phyloP scores from a whole-genome alignment of 2,113 vertebrate genomes.

The Myxocyprinus asiaticus region DNA sequence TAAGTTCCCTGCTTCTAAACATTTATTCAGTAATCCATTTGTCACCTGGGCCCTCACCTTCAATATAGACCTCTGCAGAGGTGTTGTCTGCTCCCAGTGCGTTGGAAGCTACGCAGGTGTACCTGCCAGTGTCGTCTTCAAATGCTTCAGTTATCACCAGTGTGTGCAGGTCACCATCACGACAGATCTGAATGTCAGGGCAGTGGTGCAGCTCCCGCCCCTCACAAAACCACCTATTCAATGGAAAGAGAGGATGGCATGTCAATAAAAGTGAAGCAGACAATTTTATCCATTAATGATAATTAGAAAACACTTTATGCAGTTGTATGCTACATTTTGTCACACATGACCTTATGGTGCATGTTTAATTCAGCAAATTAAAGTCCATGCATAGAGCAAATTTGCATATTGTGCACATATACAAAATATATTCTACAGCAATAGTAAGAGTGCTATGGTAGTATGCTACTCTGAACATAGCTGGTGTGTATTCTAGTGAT shows the following conservation, averaged over 20 bases:
- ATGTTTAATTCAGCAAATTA: too few species aligned
- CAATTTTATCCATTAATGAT: neutral
- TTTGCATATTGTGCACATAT: too few species aligned
- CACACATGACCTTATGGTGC: too few species aligned
- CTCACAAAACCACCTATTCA: conserved; percentile 97
- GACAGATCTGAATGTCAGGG: conserved; percentile 91
- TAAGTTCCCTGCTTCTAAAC: too few species aligned
- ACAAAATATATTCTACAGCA: too few species aligned
- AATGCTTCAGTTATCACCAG: conserved; percentile 95
- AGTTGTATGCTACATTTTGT: too few species aligned
- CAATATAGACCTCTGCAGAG: conserved; percentile 95
- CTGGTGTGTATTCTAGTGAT: too few species aligned
- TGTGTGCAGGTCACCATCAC: conserved; percentile 84
- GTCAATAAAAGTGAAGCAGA: neutral
- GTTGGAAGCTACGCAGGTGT: conserved; percentile 94
- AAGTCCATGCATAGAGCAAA: too few species aligned
- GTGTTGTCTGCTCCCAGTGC: conserved; percentile 88
- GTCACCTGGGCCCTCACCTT: conserved; percentile 77
- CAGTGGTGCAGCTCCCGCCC: conserved; percentile 88
- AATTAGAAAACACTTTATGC: too few species aligned
- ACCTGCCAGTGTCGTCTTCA: conserved; percentile 97
- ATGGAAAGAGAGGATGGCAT: conserved; percentile 20
- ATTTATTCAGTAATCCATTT: too few species aligned
- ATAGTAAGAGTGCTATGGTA: too few species aligned
- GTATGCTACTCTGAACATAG: too few species aligned